Evolutionary conservation across 2,113 vertebrate genomes (phyloP), one percentile per base, ranked within the genome.

Genomic region (Scartelaos histophorus): DNA sequence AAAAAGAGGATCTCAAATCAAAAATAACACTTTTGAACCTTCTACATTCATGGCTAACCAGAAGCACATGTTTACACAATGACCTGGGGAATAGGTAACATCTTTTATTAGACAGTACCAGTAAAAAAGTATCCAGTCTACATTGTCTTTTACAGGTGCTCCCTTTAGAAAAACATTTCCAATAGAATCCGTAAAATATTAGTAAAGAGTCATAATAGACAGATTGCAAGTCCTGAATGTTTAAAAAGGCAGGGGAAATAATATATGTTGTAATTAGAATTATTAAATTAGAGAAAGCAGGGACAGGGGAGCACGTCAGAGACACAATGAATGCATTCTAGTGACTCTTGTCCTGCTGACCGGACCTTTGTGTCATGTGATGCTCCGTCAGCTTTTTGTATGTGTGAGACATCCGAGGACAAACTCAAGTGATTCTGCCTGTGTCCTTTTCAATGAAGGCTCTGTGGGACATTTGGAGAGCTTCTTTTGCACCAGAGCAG

Each of bases 301-400:
- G 17, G 21, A 57, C 3, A 54, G 46, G 66, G 24, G 38, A 0
- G 12, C 10, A 70, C 24, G 46, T 56, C 7, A 66, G 21, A 65
- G 17, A 43, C 29, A 51, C 12, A 25, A 69, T 61, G 24, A 72
- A 61, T 65, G 65, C 49, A 70, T 78, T 67, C 21, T 45, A 45
- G 45, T 72, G 73, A 81, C 68, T 47, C 66, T 47, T 69, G 69
- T 46, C 69, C 29, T 51, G 77, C 75, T 79, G 76, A 76, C 38
- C 16, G 47, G 13, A 58, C 58, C 47, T 38, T 43, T n/a, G 17
- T 17, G 57, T 64, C 53, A 71, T 47, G 75, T 73, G 66, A 76
- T 68, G 56, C 56, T 54, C 43, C 21, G 68, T 79, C 76, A 79
- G 66, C 68, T 70, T 79, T 60, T 71, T 68, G 47, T 66, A 73